These are phyloP conservation scores for Rynchops niger DNA, from an alignment of 2,113 vertebrate species.

Conservation along the genomic window DNA sequence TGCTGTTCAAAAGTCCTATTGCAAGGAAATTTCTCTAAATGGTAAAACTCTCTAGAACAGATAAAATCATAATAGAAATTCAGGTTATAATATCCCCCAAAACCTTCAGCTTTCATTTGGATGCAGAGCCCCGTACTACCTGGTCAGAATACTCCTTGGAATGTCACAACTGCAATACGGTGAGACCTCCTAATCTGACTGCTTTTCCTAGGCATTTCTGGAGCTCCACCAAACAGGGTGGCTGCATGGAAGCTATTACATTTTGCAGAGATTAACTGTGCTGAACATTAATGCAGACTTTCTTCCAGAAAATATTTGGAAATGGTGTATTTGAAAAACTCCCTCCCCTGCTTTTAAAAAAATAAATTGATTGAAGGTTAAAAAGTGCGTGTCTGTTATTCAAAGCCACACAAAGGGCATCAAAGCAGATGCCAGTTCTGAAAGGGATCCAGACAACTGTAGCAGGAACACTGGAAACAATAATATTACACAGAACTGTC, in stretches of 20 bases:
- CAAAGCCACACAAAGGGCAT: background rate
- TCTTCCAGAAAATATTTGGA: conserved; percentile 26
- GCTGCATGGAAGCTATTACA: background rate
- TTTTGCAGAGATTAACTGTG: conserved; percentile 24
- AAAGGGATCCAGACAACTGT: background rate
- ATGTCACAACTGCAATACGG: background rate
- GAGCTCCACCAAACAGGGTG: background rate
- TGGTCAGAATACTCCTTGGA: background rate
- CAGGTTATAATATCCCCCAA: background rate
- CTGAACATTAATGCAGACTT: background rate
- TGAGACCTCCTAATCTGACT: background rate
- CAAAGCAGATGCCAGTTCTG: background rate
- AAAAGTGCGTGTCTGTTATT: background rate
- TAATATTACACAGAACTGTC: background rate
- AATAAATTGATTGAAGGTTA: background rate
- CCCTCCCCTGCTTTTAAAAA: background rate
- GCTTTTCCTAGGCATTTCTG: background rate
- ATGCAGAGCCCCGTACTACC: background rate
- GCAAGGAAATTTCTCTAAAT: background rate
- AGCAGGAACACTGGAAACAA: background rate
- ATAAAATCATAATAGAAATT: background rate
- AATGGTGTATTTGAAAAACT: background rate
- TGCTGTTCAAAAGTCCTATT: background rate
- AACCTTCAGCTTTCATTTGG: background rate
- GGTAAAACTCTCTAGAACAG: background rate